These are phyloP conservation scores for Sarcophaga caerulescens DNA, from an alignment of 2,888 invertebrate genomes.

Conservation along the genomic window DNA sequence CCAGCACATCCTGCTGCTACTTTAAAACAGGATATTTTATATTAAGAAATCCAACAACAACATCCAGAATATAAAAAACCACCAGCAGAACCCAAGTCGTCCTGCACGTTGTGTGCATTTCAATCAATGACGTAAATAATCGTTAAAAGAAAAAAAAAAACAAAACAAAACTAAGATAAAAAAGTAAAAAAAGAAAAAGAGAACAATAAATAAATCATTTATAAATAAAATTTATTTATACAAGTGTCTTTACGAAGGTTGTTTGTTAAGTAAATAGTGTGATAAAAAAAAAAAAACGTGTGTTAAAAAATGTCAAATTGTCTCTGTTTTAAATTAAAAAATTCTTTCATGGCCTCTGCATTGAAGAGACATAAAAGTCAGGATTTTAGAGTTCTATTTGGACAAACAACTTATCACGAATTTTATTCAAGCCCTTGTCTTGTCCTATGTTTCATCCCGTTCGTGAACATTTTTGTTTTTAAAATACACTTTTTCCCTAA, in stretches of 20 bases:
- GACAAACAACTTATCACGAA: too few species aligned
- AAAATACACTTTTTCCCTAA: too few species aligned
- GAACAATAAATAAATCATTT: constrained; percentile 5
- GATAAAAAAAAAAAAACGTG: background rate
- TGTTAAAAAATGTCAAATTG: background rate
- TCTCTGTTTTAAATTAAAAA: too few species aligned
- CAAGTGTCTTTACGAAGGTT: constrained; percentile 43
- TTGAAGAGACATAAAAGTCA: too few species aligned
- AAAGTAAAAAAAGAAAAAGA: background rate
- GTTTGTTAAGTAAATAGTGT: constrained; percentile 31
- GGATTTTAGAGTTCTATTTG: too few species aligned
- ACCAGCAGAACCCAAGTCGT: background rate
- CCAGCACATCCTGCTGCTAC: background rate
- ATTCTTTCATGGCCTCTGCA: too few species aligned
- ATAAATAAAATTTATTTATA: constrained; percentile 10
- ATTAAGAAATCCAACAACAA: constrained; percentile 9
- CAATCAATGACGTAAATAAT: constrained; percentile 47
- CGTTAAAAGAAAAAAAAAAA: constrained; percentile 10
- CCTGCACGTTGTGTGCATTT: constrained; percentile 55
- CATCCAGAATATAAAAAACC: too few species aligned
- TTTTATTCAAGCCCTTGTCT: too few species aligned
- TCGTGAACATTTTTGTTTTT: too few species aligned
- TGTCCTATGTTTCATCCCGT: too few species aligned
- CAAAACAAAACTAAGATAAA: constrained; percentile 5
- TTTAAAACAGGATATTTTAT: constrained; percentile 37